Evolutionary conservation across 2,888 invertebrate genomes (phyloP).

Genomic region (Nomada hirtipes): DNA sequence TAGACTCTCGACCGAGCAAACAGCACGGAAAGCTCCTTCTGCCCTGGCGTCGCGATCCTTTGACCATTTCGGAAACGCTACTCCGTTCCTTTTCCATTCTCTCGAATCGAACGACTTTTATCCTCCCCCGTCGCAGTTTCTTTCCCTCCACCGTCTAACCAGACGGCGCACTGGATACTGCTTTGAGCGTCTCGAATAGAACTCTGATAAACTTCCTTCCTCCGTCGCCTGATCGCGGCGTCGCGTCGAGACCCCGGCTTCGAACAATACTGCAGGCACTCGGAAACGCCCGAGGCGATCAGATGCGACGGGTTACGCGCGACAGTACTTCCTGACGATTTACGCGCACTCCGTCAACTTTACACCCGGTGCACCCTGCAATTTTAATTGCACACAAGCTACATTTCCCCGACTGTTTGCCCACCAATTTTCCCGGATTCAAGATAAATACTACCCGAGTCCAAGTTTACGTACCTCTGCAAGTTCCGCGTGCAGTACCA

Average conservation of each 20-base stretch:
- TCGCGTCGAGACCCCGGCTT: background rate
- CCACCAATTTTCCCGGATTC: constrained; percentile 34
- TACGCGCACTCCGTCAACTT: background rate
- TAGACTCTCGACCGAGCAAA: constrained; percentile 48
- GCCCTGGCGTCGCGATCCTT: constrained; percentile 55
- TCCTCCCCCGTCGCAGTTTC: background rate
- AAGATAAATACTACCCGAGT: constrained; percentile 26
- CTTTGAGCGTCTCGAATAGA: constrained; percentile 21
- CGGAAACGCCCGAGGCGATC: constrained; percentile 11
- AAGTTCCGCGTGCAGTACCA: too few relatives aligned
- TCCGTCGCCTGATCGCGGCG: background rate
- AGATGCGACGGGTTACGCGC: constrained; percentile 22
- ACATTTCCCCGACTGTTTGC: constrained; percentile 23
- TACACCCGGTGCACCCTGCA: background rate
- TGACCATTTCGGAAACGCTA: constrained; percentile 63
- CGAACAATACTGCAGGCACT: constrained; percentile 15
- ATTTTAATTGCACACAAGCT: constrained; percentile 21
- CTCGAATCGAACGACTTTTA: constrained; percentile 30
- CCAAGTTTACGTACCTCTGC: constrained; percentile 25
- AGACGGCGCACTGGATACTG: background rate
- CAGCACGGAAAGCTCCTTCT: constrained; percentile 63
- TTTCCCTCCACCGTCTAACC: background rate
- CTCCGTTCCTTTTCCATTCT: constrained; percentile 42
- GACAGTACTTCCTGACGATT: background rate
- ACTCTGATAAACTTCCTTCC: constrained; percentile 16